A percentile compares a stretch with the other conserved stretches of the same genome.
phyloP scores from a whole-genome alignment of 2,797 vertebrate species.

The Orestias chungarensis region DNA sequence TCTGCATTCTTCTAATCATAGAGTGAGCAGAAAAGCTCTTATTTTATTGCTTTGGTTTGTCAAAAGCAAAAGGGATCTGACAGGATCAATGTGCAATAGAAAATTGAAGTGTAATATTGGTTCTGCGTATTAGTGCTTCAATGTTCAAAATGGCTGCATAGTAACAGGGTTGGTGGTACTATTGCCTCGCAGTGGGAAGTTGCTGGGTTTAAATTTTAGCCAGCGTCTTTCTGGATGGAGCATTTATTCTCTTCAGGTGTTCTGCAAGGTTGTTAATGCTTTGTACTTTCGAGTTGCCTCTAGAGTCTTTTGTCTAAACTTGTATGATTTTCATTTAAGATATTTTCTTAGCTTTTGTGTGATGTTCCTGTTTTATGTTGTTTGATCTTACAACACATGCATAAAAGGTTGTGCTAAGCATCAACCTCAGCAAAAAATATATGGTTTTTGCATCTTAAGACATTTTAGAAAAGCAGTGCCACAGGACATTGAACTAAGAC shows the following conservation, averaged over 20 bases:
- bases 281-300: neutral
- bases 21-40: neutral
- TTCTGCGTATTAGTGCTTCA: neutral
- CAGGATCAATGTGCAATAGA: neutral
- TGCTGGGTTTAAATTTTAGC: neutral
- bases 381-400: neutral
- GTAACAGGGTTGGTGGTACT: neutral
- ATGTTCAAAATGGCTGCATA: neutral
- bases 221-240: neutral
- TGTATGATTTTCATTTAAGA: neutral
- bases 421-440: neutral
- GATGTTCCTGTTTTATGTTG: neutral
- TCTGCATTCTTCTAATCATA: neutral
- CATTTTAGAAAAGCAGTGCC: neutral
- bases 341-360: neutral
- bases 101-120: neutral
- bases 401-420: neutral
- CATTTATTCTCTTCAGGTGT: neutral
- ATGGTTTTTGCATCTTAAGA: neutral
- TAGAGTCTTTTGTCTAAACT: neutral
- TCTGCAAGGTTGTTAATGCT: neutral
- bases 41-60: conserved; percentile 6
- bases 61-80: neutral
- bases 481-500: neutral
- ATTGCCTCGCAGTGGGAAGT: neutral